These are phyloP conservation scores for Fregata magnificens DNA, from an alignment of 2,113 vertebrate species.

Conservation along the genomic window DNA sequence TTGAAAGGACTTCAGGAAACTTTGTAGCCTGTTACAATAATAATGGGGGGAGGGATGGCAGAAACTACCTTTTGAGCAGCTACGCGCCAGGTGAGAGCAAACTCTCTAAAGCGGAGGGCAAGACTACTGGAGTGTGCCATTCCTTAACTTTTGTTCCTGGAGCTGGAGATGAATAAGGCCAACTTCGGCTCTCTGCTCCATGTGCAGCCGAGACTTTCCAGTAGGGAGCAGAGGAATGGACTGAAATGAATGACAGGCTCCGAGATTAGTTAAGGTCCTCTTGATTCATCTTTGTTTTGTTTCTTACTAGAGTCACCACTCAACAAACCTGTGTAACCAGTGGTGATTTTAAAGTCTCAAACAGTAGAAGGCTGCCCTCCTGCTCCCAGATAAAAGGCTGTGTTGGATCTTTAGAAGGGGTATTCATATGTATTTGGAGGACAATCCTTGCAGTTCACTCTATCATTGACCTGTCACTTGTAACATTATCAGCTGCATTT, in stretches of 20 bases:
- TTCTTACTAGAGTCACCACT: background rate
- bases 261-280: background rate
- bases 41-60: background rate
- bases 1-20: conserved; percentile 43
- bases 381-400: background rate
- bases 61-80: conserved; percentile 23
- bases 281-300: conserved; percentile 9
- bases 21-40: conserved; percentile 17
- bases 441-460: background rate
- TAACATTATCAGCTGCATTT: background rate
- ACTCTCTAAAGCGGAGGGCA: conserved; percentile 22
- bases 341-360: background rate
- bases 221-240: background rate
- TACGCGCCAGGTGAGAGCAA: background rate
- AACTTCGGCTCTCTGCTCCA: background rate
- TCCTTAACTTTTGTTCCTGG: conserved; percentile 5
- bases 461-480: background rate
- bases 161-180: background rate
- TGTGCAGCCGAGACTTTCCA: background rate
- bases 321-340: background rate
- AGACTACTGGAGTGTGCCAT: background rate
- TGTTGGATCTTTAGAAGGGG: background rate
- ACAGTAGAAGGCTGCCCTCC: background rate
- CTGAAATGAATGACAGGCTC: background rate
- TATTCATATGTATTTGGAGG: background rate